These are phyloP conservation scores for Macrotus californicus DNA, from an alignment of 2,113 vertebrate genomes.

Conservation along the genomic window DNA sequence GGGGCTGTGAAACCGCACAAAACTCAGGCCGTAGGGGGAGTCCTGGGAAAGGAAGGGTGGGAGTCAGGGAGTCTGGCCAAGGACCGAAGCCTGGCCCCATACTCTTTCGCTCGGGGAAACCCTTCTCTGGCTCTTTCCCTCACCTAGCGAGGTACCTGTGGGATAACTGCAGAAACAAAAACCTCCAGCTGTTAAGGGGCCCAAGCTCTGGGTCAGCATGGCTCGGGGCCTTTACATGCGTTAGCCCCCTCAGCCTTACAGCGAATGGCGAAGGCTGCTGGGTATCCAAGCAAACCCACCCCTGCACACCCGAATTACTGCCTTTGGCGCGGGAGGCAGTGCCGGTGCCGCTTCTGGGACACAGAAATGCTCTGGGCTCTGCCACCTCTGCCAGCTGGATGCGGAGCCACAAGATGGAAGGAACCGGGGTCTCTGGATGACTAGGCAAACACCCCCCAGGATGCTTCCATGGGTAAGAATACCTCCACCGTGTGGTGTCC, in stretches of 20 bases:
- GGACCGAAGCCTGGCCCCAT: not conserved
- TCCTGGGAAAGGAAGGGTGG: constrained; percentile 72
- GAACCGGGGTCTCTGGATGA: not conserved
- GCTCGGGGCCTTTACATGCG: not conserved
- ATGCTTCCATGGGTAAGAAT: not conserved
- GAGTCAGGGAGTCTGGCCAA: not conserved
- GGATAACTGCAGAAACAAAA: accelerated
- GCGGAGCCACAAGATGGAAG: not conserved
- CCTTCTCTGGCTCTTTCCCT: not conserved
- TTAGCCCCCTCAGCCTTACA: not conserved
- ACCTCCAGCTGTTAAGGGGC: not conserved
- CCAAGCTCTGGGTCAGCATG: not conserved
- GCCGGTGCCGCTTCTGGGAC: not conserved
- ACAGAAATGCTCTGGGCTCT: not conserved
- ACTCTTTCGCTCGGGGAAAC: not conserved
- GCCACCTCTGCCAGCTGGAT: not conserved
- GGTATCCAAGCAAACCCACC: not conserved
- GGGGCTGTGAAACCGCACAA: constrained; percentile 88
- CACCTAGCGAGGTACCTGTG: not conserved
- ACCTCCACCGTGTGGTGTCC: not conserved
- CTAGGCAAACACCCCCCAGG: not conserved
- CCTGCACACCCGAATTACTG: not conserved
- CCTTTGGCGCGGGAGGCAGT: not conserved
- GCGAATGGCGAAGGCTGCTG: not conserved
- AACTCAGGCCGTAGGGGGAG: constrained; percentile 87